A percentile compares a stretch with the other conserved stretches of the same genome.
Conservation (phyloP, 2,888 invertebrate genomes). For the Cantharis nigra region DNA sequence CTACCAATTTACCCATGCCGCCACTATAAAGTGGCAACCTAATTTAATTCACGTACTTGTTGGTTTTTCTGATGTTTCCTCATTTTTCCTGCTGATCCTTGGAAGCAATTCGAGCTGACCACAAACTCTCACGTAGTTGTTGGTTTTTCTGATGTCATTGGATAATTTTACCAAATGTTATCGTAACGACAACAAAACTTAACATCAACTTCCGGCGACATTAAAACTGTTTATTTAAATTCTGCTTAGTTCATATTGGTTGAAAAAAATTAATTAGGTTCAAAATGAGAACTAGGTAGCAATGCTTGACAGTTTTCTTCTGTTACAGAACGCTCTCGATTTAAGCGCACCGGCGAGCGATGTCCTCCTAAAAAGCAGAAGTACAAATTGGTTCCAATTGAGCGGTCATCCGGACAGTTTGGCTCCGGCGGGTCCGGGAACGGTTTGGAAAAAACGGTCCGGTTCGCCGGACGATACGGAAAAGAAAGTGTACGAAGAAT, state of each 20-base stretch:
- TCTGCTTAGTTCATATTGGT: neutral
- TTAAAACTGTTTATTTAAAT: neutral
- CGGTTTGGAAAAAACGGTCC: slow-evolving; percentile 89
- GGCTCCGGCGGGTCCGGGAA: slow-evolving; percentile 90
- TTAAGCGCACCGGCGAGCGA: slow-evolving; percentile 90
- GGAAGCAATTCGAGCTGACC: neutral
- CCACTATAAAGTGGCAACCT: neutral
- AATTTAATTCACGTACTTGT: neutral
- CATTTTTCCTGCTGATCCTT: neutral
- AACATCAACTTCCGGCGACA: neutral
- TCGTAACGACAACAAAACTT: neutral
- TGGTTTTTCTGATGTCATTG: neutral
- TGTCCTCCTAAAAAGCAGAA: slow-evolving; percentile 74
- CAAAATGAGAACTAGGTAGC: too few species aligned
- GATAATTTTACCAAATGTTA: neutral
- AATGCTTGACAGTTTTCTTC: neutral
- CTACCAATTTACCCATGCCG: too few species aligned
- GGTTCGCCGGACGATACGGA: slow-evolving; percentile 73
- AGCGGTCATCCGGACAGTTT: slow-evolving; percentile 92
- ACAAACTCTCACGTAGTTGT: neutral
- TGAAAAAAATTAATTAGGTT: too few species aligned
- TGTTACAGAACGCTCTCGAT: slow-evolving; percentile 85
- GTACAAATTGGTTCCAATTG: slow-evolving; percentile 83
- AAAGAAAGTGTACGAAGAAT: slow-evolving; percentile 76
- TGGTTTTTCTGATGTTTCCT: neutral